Percentiles rank a stretch among this genome's conserved stretches.
phyloP scores from a whole-genome alignment of 1,140 invertebrate genomes.

The Psix sp. region DNA sequence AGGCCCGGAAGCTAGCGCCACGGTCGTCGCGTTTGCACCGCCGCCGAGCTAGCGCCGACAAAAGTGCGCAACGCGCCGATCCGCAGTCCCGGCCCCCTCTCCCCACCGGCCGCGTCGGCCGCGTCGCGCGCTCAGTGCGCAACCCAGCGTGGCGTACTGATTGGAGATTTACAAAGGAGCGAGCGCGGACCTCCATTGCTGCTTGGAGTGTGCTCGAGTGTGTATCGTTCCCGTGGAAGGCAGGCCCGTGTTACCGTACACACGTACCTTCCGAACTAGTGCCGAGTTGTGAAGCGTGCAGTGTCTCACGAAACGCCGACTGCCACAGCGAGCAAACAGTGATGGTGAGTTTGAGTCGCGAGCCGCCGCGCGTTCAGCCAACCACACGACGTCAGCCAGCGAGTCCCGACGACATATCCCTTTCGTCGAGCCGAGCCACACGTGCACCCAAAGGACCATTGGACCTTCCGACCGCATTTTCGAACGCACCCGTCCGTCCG shows the following conservation, averaged over 20 bases:
- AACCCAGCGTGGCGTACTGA: slow-evolving; percentile 69
- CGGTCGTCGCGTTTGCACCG: slow-evolving; percentile 16
- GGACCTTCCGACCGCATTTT: slow-evolving; percentile 28
- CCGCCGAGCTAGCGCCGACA: slow-evolving; percentile 22
- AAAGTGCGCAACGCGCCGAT: slow-evolving; percentile 52
- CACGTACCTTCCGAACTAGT: slow-evolving; percentile 11
- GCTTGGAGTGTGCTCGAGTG: slow-evolving; percentile 69
- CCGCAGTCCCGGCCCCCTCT: slow-evolving; percentile 40
- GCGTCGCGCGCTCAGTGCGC: slow-evolving; percentile 44
- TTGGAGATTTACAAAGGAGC: slow-evolving; percentile 64
- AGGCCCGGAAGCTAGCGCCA: slow-evolving; percentile 35
- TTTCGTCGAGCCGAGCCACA: slow-evolving; percentile 1
- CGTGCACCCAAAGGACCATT: slow-evolving; percentile 30
- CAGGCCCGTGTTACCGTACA: slow-evolving; percentile 45
- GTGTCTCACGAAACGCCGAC: slow-evolving; percentile 14
- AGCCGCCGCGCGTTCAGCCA: not conserved
- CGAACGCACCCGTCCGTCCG: slow-evolving; percentile 9
- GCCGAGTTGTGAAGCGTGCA: slow-evolving; percentile 20
- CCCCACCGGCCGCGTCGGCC: slow-evolving; percentile 30
- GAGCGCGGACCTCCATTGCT: slow-evolving; percentile 73
- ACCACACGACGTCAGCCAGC: not conserved
- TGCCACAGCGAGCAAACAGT: slow-evolving; percentile 23
- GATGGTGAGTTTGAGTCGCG: slow-evolving; percentile 14
- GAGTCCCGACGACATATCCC: not conserved
- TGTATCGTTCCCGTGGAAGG: slow-evolving; percentile 21